A percentile compares a stretch with the other conserved stretches of the same genome.
Conservation (phyloP, 2,113 vertebrate genomes). For the Ctenodactylus gundi region DNA sequence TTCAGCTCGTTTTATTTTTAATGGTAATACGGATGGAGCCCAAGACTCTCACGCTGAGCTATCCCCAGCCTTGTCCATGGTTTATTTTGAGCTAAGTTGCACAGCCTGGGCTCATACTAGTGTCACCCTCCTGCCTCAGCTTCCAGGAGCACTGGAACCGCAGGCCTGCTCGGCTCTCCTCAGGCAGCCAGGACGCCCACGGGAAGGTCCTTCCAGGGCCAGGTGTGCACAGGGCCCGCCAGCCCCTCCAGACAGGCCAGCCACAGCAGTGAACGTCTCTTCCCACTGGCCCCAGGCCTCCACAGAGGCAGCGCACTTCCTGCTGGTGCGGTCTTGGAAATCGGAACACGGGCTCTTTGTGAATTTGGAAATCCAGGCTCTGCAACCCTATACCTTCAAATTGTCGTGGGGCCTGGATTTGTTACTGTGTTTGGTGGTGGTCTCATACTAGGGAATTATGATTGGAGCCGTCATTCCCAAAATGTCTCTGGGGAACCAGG, state of each 20-base stretch:
- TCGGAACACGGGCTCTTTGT: constrained; percentile 57
- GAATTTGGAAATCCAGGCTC: constrained; percentile 70
- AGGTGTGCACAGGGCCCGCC: too few species aligned
- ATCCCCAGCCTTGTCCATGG: too few species aligned
- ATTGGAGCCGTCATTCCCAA: background rate
- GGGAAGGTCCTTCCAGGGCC: too few species aligned
- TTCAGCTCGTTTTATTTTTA: too few species aligned
- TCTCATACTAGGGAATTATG: background rate
- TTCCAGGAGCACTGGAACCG: too few species aligned
- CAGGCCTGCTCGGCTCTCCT: accelerated
- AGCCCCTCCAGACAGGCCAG: too few species aligned
- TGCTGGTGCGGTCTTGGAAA: constrained; percentile 40
- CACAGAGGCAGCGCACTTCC: constrained; percentile 79
- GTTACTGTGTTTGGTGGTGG: background rate
- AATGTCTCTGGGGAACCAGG: background rate
- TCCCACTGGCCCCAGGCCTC: constrained; percentile 76
- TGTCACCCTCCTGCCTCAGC: too few species aligned
- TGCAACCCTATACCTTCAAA: constrained; percentile 50
- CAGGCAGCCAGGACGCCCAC: too few species aligned
- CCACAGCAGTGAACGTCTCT: background rate
- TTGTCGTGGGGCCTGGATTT: constrained; percentile 39
- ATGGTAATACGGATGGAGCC: too few species aligned
- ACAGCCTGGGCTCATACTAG: too few species aligned
- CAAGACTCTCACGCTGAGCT: too few species aligned
- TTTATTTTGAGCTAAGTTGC: too few species aligned